Conservation (phyloP, 2,113 vertebrate genomes). For the Pica pica region DNA sequence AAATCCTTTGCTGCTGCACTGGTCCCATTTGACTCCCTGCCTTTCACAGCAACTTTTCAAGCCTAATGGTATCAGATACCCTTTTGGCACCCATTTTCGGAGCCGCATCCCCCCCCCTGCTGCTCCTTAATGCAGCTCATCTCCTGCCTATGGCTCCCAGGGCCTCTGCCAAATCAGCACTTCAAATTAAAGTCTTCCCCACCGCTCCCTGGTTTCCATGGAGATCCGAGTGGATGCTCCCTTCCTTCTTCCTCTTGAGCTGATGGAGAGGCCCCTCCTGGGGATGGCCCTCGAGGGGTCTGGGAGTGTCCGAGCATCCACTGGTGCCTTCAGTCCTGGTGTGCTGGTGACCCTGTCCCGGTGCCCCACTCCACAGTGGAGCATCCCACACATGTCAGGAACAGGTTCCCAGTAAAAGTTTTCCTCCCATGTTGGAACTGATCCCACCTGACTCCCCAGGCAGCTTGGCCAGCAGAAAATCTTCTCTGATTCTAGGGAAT, state of each 20-base stretch:
- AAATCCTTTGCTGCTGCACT: neutral
- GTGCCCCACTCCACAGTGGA: neutral
- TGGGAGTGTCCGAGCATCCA: accelerated
- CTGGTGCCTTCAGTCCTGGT: neutral
- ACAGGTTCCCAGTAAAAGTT: neutral
- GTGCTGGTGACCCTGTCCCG: neutral
- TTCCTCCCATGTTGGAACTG: neutral
- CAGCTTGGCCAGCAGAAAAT: neutral
- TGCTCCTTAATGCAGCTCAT: slow-evolving; percentile 73
- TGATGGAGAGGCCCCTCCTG: accelerated
- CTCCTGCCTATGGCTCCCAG: slow-evolving; percentile 73
- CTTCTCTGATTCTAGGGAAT: neutral
- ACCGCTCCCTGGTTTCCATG: slow-evolving; percentile 57
- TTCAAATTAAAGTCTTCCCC: slow-evolving; percentile 69
- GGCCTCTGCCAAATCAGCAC: slow-evolving; percentile 67
- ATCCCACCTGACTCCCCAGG: neutral
- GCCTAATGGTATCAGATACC: slow-evolving; percentile 38
- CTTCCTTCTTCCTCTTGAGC: neutral
- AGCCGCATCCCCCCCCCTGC: slow-evolving; percentile 29
- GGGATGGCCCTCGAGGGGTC: neutral
- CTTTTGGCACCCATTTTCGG: slow-evolving; percentile 44
- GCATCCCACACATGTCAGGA: neutral
- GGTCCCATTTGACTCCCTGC: neutral
- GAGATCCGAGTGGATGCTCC: slow-evolving; percentile 17
- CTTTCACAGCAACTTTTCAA: neutral